Evolutionary conservation across 2,797 vertebrate genomes (phyloP), one percentile per base, ranked within the genome.

Genomic region (Chelon auratus): DNA sequence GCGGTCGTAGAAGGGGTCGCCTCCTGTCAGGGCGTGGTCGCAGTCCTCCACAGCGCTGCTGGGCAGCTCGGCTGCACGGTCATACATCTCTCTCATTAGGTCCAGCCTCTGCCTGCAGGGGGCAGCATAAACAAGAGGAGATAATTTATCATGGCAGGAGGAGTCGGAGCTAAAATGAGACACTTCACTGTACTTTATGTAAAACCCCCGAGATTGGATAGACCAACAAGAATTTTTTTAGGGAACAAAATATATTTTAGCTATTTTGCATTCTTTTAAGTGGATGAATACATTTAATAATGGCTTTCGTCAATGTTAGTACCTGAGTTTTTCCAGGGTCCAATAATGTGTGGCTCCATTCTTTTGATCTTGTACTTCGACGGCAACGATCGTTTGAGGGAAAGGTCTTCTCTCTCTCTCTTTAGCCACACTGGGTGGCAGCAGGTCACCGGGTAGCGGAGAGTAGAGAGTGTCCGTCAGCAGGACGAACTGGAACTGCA

Each of bases 401-500:
- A 99, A 99, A 0, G 96, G 96, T 5, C 96, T 94, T 8, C 94
- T 96, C 91, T 99, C 97, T 1, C 97, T 89, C 81, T 98, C 98
- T 73, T 96, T 95, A 86, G 96, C 95, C 0, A 95, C 94, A 15
- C 95, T 95, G 0, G 96, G 93, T 37, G 97, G 97, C 85, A 99
- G 94, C 69, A 99, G 91, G 83, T 99, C 98, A 0, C 97, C 96
- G 2, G 97, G 96, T 37, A 99, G 94, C 0, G 97, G 98, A 0
- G 98, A 99, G 91, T 99, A 99, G 33, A 99, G 94, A 0, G 97
- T 99, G 91, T 99, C 97, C 0, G 98, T 99, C 88, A 99, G 90
- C 83, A 99, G 93, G 67, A 98, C 96, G 0, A 99, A 99, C 93
- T 99, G 98, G 94, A 99, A 99, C 94, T 99, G 97, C 39, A 99